Evolutionary conservation across 2,797 vertebrate species (phyloP).

Genomic region (Ptychobarbus kaznakovi): DNA sequence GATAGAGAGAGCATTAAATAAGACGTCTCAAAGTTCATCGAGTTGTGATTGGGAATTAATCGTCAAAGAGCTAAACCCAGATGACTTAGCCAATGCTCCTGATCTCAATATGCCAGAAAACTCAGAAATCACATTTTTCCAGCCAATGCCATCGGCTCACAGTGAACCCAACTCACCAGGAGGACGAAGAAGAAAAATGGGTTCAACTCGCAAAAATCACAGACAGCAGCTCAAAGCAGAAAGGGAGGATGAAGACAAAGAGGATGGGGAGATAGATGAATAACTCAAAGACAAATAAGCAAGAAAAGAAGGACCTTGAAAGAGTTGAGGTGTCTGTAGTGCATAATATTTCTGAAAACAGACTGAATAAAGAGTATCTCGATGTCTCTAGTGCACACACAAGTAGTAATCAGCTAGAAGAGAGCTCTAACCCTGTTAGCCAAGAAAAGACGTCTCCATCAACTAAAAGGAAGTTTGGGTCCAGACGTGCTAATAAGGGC

Average conservation of each 20-base stretch:
- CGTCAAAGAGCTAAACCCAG: neutral
- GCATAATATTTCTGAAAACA: constrained; percentile 59
- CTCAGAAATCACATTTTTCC: constrained; percentile 20
- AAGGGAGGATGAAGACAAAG: constrained; percentile 47
- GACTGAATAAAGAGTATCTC: constrained; percentile 19
- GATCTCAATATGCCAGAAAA: constrained; percentile 22
- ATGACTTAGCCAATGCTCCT: neutral
- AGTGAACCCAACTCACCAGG: constrained; percentile 53
- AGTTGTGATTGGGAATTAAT: constrained; percentile 16
- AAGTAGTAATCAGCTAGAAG: constrained; percentile 19
- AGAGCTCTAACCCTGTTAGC: constrained; percentile 15
- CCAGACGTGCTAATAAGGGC: constrained; percentile 41
- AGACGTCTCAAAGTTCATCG: constrained; percentile 23
- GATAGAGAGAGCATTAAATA: constrained; percentile 45
- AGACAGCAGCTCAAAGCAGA: constrained; percentile 44
- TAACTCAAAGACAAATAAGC: constrained; percentile 37
- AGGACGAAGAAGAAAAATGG: constrained; percentile 72
- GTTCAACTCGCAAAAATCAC: constrained; percentile 68
- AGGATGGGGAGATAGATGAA: constrained; percentile 20
- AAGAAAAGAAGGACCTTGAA: constrained; percentile 41
- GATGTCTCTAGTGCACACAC: constrained; percentile 34
- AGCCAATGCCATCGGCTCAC: constrained; percentile 18
- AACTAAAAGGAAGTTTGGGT: constrained; percentile 41
- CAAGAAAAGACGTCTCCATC: constrained; percentile 37
- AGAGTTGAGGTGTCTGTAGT: constrained; percentile 61